These are phyloP conservation scores for Drosophila mauritiana DNA, from an alignment of 1,140 invertebrate genomes.

Conservation along the genomic window DNA sequence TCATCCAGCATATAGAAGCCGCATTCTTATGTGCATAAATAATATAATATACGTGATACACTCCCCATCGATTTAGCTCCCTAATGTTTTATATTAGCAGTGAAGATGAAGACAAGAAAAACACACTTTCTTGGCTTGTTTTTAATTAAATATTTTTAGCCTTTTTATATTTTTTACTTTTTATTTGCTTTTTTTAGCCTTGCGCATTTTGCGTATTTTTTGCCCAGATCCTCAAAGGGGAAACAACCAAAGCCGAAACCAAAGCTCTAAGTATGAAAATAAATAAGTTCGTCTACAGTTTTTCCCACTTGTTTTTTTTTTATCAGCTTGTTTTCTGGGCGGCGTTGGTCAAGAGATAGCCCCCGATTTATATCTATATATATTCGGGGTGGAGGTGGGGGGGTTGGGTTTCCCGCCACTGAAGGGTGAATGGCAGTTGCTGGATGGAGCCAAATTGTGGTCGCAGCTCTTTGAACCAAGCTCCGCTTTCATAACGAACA, in stretches of 20 bases:
- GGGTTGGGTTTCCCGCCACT: not conserved
- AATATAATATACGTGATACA: slow-evolving; percentile 28
- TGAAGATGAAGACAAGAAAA: not conserved
- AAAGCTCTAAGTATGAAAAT: slow-evolving; percentile 70
- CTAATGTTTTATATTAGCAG: slow-evolving; percentile 21
- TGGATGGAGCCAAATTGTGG: slow-evolving; percentile 45
- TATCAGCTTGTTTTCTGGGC: not conserved
- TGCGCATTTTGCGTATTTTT: slow-evolving; percentile 19
- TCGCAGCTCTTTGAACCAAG: slow-evolving; percentile 41
- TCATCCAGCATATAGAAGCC: slow-evolving; percentile 18
- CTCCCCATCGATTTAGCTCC: not conserved
- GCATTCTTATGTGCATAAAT: slow-evolving; percentile 63
- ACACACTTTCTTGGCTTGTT: not conserved
- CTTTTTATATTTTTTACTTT: not conserved
- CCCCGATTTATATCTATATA: slow-evolving; percentile 4
- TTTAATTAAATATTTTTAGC: slow-evolving; percentile 46
- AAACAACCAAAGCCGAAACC: slow-evolving; percentile 41
- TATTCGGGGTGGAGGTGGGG: not conserved
- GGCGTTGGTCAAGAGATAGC: slow-evolving; percentile 63
- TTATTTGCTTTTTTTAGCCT: slow-evolving; percentile 6
- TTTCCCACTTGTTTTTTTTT: not conserved
- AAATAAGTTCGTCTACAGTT: slow-evolving; percentile 63
- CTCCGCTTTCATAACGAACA: slow-evolving; percentile 51
- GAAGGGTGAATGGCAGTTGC: slow-evolving; percentile 46
- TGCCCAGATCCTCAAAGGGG: slow-evolving; percentile 24